Base-by-base conservation (phyloP, 2,797 vertebrate species). In the Megaceryle alcyon region DNA sequence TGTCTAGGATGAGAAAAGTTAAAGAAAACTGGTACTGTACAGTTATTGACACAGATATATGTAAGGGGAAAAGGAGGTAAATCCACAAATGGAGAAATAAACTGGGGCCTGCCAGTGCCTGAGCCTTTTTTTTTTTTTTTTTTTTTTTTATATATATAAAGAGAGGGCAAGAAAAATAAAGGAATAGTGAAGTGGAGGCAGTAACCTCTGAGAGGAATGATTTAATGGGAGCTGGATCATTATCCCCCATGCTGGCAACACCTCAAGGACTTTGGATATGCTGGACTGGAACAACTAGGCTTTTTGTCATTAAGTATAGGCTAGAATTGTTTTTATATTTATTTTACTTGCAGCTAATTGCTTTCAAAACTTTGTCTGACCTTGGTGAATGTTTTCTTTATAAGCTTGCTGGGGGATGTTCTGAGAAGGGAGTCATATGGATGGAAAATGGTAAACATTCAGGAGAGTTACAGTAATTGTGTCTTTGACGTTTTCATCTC, bases 311-410 rank as follows among this genome's bases (percentile, higher is more conserved):
- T 88, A 93, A 93, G 28, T 82, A 84, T 10, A 95, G 85, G 86
- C 80, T 73, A 92, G 86, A 94, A 95, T 71, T 93, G 66, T n/a
- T 88, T 88, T 72, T 88, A 18, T 94, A 93, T 96, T 96, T 96
- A 76, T 93, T 96, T 96, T 95, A 92, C 94, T 95, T 88, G 54
- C 59, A 80, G 25, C 35, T 92, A 94, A 77, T 96, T 94, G 66
- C 77, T 82, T 92, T 85, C 80, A 92, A 95, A 96, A 96, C 83
- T 95, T 95, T 86, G 83, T 33, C 63, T 7, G 2, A 80, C 83
- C 92, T 94, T 95, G 90, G 96, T 92, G 83, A 88, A 88, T 97
- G 66, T 96, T 93, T 96, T 96, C 83, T 79, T 95, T 94, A 48
- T 63, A 73, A 91, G 69, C 69, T 96, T 92, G 94, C 54, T 89